phyloP scores from a whole-genome alignment of 2,797 vertebrate genomes.

The Gymnodraco acuticeps region DNA sequence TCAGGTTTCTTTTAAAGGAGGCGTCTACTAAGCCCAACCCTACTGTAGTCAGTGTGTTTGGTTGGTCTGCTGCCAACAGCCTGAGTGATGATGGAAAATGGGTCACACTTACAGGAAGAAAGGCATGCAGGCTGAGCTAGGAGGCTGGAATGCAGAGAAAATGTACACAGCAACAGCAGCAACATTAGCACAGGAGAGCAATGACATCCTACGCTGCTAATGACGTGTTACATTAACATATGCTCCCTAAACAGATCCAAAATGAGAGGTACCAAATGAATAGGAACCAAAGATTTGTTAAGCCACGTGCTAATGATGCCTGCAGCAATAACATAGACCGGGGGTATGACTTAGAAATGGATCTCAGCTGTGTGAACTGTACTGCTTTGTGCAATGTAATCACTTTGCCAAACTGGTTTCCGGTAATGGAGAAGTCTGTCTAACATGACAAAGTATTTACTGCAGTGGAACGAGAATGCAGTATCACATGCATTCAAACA shows the following conservation, averaged over 20 bases:
- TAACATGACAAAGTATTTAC: conserved; percentile 9
- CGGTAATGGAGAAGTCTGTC: conserved; percentile 3
- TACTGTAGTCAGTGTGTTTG: not conserved
- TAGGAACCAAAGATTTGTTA: not conserved
- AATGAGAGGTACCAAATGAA: conserved; percentile 1
- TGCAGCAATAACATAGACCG: not conserved
- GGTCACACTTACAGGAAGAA: conserved; percentile 27
- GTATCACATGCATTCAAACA: not conserved
- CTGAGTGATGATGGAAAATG: conserved; percentile 32
- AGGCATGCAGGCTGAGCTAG: conserved; percentile 18
- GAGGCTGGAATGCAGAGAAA: conserved; percentile 33
- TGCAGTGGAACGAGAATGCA: not conserved
- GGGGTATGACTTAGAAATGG: not conserved
- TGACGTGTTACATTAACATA: conserved; percentile 67
- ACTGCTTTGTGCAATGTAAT: conserved; percentile 6
- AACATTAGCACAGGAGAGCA: conserved; percentile 14
- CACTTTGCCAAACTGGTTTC: conserved; percentile 29
- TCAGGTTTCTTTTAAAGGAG: not conserved
- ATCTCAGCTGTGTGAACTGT: not conserved
- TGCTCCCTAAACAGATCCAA: conserved; percentile 40
- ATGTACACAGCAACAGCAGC: conserved; percentile 30
- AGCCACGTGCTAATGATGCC: not conserved
- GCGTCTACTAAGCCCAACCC: not conserved
- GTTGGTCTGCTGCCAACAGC: conserved; percentile 15
- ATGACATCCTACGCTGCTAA: conserved; percentile 47